These are phyloP conservation scores for Arctocebus calabarensis DNA, from an alignment of 2,797 vertebrate genomes.

Conservation along the genomic window DNA sequence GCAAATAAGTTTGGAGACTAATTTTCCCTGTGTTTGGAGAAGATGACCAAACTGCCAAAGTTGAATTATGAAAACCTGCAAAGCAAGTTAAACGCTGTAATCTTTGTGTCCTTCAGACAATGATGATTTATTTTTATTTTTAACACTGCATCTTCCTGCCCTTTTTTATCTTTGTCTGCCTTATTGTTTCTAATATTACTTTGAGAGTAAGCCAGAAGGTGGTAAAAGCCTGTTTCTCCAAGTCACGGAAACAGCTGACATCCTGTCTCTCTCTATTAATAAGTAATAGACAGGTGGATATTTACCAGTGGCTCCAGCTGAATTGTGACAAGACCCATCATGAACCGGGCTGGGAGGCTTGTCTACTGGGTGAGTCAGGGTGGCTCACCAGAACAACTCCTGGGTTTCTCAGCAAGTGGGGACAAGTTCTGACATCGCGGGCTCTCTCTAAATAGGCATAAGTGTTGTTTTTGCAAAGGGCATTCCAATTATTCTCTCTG, in stretches of 20 bases:
- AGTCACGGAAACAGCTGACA: conserved; percentile 84
- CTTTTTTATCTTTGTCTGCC: conserved; percentile 72
- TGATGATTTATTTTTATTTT: conserved; percentile 81
- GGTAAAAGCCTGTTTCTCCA: conserved; percentile 80
- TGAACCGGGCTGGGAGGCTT: conserved; percentile 74
- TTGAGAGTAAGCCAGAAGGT: conserved; percentile 81
- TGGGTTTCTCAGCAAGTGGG: conserved; percentile 74
- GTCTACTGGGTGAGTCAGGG: conserved; percentile 75
- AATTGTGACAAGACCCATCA: conserved; percentile 82
- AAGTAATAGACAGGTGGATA: conserved; percentile 84
- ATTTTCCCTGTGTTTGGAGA: conserved; percentile 7
- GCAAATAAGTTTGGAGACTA: conserved; percentile 20
- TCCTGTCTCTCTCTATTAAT: conserved; percentile 83
- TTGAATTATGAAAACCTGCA: conserved; percentile 67
- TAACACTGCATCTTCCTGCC: conserved; percentile 74
- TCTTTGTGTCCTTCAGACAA: conserved; percentile 67
- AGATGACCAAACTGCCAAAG: conserved; percentile 39
- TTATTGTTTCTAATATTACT: conserved; percentile 80
- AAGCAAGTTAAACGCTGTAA: conserved; percentile 70
- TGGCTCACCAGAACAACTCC: conserved; percentile 69
- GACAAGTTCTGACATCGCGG: conserved; percentile 73
- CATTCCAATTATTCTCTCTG: conserved; percentile 72
- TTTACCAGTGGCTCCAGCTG: conserved; percentile 81
- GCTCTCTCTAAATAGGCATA: conserved; percentile 70
- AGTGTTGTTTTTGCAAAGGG: conserved; percentile 81